Base-by-base conservation (phyloP, 2,797 vertebrate genomes). In the Tinamus major region DNA sequence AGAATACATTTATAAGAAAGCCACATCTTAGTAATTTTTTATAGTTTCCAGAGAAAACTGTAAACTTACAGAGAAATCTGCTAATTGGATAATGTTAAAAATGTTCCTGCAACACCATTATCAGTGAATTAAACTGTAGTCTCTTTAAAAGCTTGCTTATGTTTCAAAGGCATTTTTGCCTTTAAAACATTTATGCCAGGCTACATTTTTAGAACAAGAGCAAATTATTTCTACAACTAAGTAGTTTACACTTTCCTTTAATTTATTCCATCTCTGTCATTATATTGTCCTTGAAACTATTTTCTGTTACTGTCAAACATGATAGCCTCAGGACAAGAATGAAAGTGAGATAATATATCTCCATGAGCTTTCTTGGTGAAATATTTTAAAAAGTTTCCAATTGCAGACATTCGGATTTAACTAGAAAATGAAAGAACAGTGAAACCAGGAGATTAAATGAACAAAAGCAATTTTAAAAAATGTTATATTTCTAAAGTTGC, bases 201-300 rank as follows among this genome's bases (percentile, higher is more conserved):
- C 42, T 78, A 75, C 33, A 64, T 58, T 41, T 91, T 95, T 51
- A 76, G 21, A 86, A 81, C 44, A 90, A 91, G 48, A 89, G 39
- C 10, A 77, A 92, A 61, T 51, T 82, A 76, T 89, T 87, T 92
- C 79, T 93, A 44, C 46, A 51, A 78, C 78, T 84, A 85, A 85
- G 87, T 82, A 91, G 23, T 81, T 94, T 69, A 83, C 63, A 67
- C 37, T 76, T n/a, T 55, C 16, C 37, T 94, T 91, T 93, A 91
- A 95, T 94, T 92, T 96, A 90, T 95, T 95, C 71, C 12, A 41
- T 89, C 24, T 86, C 55, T 85, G 59, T 89, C 59, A 74, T 90
- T 91, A 89, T 80, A 44, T 85, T 87, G 83, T 71, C 92, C 90
- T 96, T 96, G 88, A 95, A 95, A 95, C 83, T 95, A 68, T 93